These are phyloP conservation scores for Anthoptus insignis DNA, from an alignment of 2,888 invertebrate species.

Conservation along the genomic window DNA sequence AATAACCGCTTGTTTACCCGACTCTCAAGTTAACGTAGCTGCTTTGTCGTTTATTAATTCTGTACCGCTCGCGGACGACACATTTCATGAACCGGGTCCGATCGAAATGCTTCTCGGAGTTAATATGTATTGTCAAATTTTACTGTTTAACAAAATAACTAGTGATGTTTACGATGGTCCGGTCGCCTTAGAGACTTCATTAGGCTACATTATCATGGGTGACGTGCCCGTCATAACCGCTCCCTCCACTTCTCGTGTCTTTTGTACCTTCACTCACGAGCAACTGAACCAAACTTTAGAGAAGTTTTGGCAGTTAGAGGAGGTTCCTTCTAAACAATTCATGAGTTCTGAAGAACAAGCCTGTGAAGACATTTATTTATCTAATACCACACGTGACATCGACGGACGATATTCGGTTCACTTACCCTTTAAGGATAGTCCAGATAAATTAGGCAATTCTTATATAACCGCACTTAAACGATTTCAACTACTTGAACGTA, in stretches of 20 bases:
- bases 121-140: slow-evolving; percentile 33
- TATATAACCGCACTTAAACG: background rate
- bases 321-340: slow-evolving; percentile 2
- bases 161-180: slow-evolving; percentile 5
- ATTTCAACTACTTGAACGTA: background rate
- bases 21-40: slow-evolving; percentile 19
- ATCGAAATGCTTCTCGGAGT: slow-evolving; percentile 38
- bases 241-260: background rate
- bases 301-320: slow-evolving; percentile 25
- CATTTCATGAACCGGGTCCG: slow-evolving; percentile 23
- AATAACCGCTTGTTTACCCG: slow-evolving; percentile 27
- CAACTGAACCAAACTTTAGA: slow-evolving; percentile 12
- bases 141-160: slow-evolving; percentile 28
- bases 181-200: background rate
- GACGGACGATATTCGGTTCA: slow-evolving; percentile 19
- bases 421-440: slow-evolving; percentile 19
- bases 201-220: slow-evolving; percentile 24
- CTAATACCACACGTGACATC: slow-evolving; percentile 14
- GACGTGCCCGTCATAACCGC: slow-evolving; percentile 1
- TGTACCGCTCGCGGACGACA: slow-evolving; percentile 30
- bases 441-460: slow-evolving; percentile 6
- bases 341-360: slow-evolving; percentile 13
- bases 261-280: background rate
- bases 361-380: slow-evolving; percentile 5
- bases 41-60: slow-evolving; percentile 3